Base-by-base conservation (phyloP, 2,888 invertebrate genomes). In the Archips xylosteana region DNA sequence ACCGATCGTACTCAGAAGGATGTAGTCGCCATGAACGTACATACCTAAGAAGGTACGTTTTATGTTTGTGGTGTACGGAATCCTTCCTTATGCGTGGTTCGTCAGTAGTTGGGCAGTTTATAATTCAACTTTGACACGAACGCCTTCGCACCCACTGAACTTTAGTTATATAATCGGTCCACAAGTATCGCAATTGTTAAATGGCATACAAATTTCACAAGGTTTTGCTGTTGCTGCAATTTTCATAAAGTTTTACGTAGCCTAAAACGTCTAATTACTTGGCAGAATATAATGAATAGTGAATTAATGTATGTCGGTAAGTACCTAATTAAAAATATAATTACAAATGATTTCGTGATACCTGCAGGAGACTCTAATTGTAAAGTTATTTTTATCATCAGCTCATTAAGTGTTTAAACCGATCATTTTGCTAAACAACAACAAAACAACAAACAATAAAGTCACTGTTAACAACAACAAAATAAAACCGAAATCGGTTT, bases 161-260 rank as follows among this genome's bases (percentile, higher is more conserved):
- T 54, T 60, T 57, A 67, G 57, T 67, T 67, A 67, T 57, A 45
- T 67, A 57, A 67, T 57, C 42, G 32, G 42, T 57, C 36, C 13
- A 66, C 23, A 54, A 57, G 57, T 66, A 42, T 59, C 42, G 32
- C 57, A 67, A 57, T 42, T 67, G 57, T 23, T 67, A 67, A 67
- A 57, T 57, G 57, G 57, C 66, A 45, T 57, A 54, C 12, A 34
- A 32, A 64, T 49, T 49, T 64, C 49, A 34, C 47, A 64, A 64
- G 23, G 15, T 32, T 12, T 34, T n/a, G n/a, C n/a, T 64, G 10
- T 23, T 64, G 45, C 64, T 64, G 45, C 64, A 47, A 49, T 34
- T 32, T 45, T 49, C 9, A 34, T 49, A 34, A 49, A 63, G 12
- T 49, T 64, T 64, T 23, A 63, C 45, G 45, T 45, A 2, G 45